phyloP scores from a whole-genome alignment of 2,113 vertebrate species.

The Salminus brasiliensis region DNA sequence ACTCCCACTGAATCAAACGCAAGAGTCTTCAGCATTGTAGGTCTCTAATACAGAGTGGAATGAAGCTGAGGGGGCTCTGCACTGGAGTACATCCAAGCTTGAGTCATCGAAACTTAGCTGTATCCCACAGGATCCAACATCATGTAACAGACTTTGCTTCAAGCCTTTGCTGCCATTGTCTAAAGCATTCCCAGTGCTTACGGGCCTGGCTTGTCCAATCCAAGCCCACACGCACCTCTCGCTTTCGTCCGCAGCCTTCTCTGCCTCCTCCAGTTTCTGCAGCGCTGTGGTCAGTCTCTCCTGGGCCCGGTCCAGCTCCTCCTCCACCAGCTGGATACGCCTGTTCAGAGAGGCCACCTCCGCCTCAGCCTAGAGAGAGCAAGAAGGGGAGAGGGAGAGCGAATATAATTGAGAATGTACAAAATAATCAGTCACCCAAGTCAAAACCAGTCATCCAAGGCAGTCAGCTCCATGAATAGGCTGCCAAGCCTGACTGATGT shows the following conservation, averaged over 20 bases:
- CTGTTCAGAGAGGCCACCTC: conserved; percentile 86
- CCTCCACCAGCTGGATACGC: conserved; percentile 89
- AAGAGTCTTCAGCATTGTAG: not conserved
- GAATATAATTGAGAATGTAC: not conserved
- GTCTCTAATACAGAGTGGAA: conserved; percentile 1
- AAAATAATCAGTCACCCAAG: not conserved
- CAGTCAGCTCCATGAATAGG: not conserved
- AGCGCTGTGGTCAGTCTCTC: conserved; percentile 85
- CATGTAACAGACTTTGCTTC: not conserved
- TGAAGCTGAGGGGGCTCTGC: not conserved
- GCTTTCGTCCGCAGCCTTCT: conserved; percentile 90
- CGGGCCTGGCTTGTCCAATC: not conserved
- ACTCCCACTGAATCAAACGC: not conserved
- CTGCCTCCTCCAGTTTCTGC: conserved; percentile 88
- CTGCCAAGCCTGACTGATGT: not conserved
- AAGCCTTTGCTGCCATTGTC: not conserved
- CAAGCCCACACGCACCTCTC: conserved; percentile 78
- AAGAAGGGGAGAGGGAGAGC: not conserved
- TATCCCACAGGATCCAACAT: not conserved
- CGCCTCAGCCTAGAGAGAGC: conserved; percentile 80
- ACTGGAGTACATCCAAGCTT: not conserved
- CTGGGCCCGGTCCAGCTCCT: conserved; percentile 88
- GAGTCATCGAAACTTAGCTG: not conserved
- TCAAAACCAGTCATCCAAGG: not conserved
- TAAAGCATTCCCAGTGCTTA: not conserved